Base-by-base conservation (phyloP, 2,113 vertebrate genomes). In the Callocephalon fimbriatum region DNA sequence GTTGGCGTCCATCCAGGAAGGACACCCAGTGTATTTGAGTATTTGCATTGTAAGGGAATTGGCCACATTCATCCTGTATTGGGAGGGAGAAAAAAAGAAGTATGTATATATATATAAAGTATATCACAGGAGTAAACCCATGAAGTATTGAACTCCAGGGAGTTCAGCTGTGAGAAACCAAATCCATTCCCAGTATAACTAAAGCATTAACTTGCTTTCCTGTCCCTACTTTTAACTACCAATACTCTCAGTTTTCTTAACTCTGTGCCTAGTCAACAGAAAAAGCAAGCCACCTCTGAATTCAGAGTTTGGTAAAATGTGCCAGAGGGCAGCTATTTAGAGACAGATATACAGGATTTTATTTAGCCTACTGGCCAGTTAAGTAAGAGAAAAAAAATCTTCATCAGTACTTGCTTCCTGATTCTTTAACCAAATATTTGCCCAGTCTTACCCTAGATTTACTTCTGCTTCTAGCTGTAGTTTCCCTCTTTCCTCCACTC, bases 21-120 rank as follows among this genome's bases (percentile, higher is more conserved):
- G 99, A 99, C 7, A 99, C 99, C 99, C 99, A 99, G 81, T 99
- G 99, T 15, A 99, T 98, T 27, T 99, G 99, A 59, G 96, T 98
- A 37, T 99, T 97, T 56, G 96, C 96, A 68, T 99, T 98, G 27
- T 98, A 98, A 20, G 98, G 90, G 93, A 99, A 99, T 89, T 99
- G 99, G 5, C 99, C 99, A 94, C 98, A 98, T 27, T 98, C 98
- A 66, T 99, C 99, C 99, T 99, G 79, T 26, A 62, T 42, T 23
- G 73, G 12, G 27, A 9, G 4, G 5, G 40, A 37, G 4, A 71
- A 47, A 63, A 47, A 32, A 37, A 40, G 6, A 32, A 59, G 18
- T 14, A 15, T 12, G 56, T 15, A 4, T 7, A n/a, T 2, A 44
- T 15, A n/a, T n/a, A 58, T 15, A 44, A 56, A 50, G 7, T 5